Percentiles rank a stretch among this genome's conserved stretches.
phyloP scores from a whole-genome alignment of 1,140 invertebrate species.

The Hetaerina americana region DNA sequence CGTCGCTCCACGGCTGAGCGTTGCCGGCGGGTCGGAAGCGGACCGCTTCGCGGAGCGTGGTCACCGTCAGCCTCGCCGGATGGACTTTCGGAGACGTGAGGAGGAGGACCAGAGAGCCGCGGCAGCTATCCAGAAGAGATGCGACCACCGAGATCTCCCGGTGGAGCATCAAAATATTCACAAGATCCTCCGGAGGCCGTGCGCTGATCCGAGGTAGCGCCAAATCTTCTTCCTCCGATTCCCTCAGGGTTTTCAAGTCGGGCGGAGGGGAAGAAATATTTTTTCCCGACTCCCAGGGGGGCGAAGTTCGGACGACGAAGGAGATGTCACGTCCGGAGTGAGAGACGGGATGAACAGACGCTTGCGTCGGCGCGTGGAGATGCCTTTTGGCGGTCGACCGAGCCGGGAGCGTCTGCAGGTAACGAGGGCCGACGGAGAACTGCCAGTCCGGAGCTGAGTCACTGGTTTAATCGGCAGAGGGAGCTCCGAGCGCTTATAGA shows the following conservation, averaged over 20 bases:
- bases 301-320: not conserved
- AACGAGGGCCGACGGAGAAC: not conserved
- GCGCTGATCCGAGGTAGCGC: too few relatives aligned
- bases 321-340: not conserved
- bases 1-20: too few relatives aligned
- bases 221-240: not conserved
- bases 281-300: not conserved
- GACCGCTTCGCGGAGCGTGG: too few relatives aligned
- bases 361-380: not conserved
- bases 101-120: too few relatives aligned
- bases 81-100: too few relatives aligned
- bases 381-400: too few relatives aligned
- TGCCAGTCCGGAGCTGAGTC: not conserved
- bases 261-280: not conserved
- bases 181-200: too few relatives aligned
- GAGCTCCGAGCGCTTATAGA: not conserved
- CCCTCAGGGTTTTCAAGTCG: not conserved
- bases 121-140: too few relatives aligned
- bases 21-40: too few relatives aligned
- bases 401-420: not conserved
- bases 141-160: too few relatives aligned
- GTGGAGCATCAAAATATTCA: too few relatives aligned
- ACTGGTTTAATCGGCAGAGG: not conserved
- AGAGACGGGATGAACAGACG: not conserved
- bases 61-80: too few relatives aligned